Conservation (phyloP, 1,140 invertebrate genomes). For the Ericerus pela region DNA sequence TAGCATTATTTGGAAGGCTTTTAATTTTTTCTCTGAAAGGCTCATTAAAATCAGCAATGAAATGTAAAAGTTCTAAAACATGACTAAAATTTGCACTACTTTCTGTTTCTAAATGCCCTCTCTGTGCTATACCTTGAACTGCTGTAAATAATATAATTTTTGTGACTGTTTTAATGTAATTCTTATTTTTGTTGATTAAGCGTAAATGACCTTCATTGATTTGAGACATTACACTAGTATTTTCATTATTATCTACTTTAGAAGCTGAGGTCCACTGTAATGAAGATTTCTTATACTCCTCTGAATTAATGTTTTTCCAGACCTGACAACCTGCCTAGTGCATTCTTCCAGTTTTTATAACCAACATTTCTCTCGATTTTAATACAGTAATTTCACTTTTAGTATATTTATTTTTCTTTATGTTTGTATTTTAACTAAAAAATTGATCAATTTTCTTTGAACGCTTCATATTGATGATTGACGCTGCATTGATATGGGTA, state of each 20-base stretch:
- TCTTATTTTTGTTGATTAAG: slow-evolving; percentile 6
- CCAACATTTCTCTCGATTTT: too few relatives aligned
- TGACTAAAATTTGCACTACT: background rate
- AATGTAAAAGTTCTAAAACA: slow-evolving; percentile 7
- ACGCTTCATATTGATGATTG: too few relatives aligned
- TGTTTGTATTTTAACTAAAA: too few relatives aligned
- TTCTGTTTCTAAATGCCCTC: slow-evolving; percentile 1
- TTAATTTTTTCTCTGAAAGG: slow-evolving; percentile 8
- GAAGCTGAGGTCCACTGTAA: background rate
- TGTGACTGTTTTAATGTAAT: slow-evolving; percentile 1
- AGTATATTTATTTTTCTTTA: too few relatives aligned
- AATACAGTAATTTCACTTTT: too few relatives aligned
- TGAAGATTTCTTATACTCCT: slow-evolving; percentile 5
- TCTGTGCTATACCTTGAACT: slow-evolving; percentile 1
- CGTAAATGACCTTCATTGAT: slow-evolving; percentile 2
- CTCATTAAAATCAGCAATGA: background rate
- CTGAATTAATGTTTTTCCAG: background rate
- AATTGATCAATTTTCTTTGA: too few relatives aligned
- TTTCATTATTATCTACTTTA: background rate
- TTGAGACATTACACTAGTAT: background rate
- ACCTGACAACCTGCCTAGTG: background rate
- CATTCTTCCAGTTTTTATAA: slow-evolving; percentile 2
- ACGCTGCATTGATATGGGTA: too few relatives aligned
- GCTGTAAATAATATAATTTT: background rate
- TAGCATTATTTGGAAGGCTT: background rate